phyloP scores from a whole-genome alignment of 1,140 invertebrate genomes.

The Philopotamus ludificatus region DNA sequence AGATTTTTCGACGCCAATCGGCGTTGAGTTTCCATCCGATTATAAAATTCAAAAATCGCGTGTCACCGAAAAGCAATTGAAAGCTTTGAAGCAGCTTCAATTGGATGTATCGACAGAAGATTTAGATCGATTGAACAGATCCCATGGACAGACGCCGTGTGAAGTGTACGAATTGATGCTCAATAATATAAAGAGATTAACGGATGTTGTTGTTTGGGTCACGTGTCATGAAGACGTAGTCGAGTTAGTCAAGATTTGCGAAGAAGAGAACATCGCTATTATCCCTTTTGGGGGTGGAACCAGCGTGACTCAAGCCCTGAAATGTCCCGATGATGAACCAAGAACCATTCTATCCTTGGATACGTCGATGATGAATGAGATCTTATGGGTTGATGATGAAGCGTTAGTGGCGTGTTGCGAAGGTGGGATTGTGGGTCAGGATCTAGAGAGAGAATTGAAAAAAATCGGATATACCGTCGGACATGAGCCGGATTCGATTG shows the following conservation, averaged over 20 bases:
- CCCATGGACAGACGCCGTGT: constrained; percentile 92
- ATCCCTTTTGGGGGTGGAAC: constrained; percentile 97
- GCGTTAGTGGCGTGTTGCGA: constrained; percentile 75
- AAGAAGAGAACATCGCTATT: constrained; percentile 73
- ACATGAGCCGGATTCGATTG: constrained; percentile 97
- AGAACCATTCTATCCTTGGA: constrained; percentile 89
- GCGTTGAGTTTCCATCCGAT: too few relatives aligned
- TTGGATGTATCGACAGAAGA: constrained; percentile 70
- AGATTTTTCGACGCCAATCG: constrained; percentile 37
- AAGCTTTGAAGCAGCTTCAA: not conserved
- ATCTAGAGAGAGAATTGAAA: constrained; percentile 77
- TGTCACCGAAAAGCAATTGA: constrained; percentile 51
- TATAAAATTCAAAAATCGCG: constrained; percentile 63
- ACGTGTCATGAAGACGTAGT: constrained; percentile 74
- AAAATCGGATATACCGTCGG: constrained; percentile 75
- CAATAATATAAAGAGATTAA: constrained; percentile 77
- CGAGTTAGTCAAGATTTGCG: constrained; percentile 76
- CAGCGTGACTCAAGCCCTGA: constrained; percentile 86
- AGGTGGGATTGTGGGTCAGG: constrained; percentile 92
- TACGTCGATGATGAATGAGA: constrained; percentile 92
- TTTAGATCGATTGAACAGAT: constrained; percentile 80
- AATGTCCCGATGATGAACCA: constrained; percentile 78
- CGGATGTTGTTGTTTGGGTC: constrained; percentile 93
- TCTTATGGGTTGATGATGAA: constrained; percentile 91
- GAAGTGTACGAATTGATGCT: constrained; percentile 79